Evolutionary conservation across 2,888 invertebrate species (phyloP), one percentile per base, ranked within the genome.

Genomic region (Girardia tigrina): DNA sequence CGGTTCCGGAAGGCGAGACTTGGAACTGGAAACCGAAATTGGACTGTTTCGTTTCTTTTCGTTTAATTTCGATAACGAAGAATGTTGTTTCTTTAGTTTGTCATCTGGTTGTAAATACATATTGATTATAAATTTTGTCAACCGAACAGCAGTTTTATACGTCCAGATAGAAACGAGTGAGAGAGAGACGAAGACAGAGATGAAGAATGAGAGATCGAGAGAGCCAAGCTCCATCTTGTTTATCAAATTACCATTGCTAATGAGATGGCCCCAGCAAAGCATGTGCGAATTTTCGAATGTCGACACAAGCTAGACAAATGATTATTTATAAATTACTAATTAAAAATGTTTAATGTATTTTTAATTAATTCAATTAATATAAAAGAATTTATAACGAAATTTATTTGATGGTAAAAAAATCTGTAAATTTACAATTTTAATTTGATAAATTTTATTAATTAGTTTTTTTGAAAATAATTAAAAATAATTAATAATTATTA

Each of bases 181-280:
- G 8, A 36, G n/a, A 56, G n/a, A 56, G 56, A n/a, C n/a, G n/a
- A n/a, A n/a, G n/a, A n/a, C n/a, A n/a, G n/a, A n/a, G n/a, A n/a
- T n/a, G n/a, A n/a, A n/a, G n/a, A n/a, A n/a, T n/a, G n/a, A n/a
- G n/a, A n/a, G n/a, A n/a, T n/a, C n/a, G n/a, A n/a, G n/a, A n/a
- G n/a, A n/a, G n/a, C n/a, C n/a, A n/a, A n/a, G n/a, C n/a, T n/a
- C 56, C 4, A 16, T 20, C n/a, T 56, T 56, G 56, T 56, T 56
- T 56, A 56, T 56, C 23, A 56, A 56, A 56, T 56, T 56, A 56
- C 56, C 4, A 56, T 56, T 56, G 56, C 56, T 12, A 56, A 56
- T 56, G n/a, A 56, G 56, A 56, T 56, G 56, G 56, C 56, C 56
- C n/a, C 56, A 56, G 56, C 56, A 56, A 56, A n/a, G 56, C n/a